A percentile compares a stretch with the other conserved stretches of the same genome.
Conservation (phyloP, 2,797 vertebrate species). For the Etheostoma nigrum region DNA sequence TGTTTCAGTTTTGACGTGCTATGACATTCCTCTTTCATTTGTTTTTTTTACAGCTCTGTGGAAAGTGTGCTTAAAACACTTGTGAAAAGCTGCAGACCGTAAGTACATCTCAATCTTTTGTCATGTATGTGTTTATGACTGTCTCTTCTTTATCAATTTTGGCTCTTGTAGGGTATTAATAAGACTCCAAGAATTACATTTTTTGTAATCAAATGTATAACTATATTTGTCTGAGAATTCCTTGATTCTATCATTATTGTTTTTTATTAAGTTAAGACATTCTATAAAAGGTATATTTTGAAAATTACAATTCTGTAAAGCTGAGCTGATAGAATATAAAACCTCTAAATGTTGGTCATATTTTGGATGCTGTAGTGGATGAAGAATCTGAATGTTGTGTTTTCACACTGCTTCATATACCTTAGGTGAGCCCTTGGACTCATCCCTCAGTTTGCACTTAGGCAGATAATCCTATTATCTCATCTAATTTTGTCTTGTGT, state of each 20-base stretch:
- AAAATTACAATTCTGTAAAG: neutral
- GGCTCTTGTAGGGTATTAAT: neutral
- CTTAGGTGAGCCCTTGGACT: conserved; percentile 43
- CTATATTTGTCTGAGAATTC: neutral
- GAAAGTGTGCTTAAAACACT: conserved; percentile 96
- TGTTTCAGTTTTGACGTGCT: conserved; percentile 12
- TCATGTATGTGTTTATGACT: neutral
- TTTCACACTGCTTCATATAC: conserved; percentile 42
- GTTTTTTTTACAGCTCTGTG: conserved; percentile 88
- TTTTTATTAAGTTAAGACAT: neutral
- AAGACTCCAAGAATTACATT: neutral
- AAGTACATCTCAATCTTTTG: conserved; percentile 80
- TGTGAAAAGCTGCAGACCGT: conserved; percentile 97
- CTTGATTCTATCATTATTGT: neutral
- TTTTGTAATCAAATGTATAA: neutral
- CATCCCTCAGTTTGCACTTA: conserved; percentile 69
- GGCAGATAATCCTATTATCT: conserved; percentile 83
- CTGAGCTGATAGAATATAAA: neutral
- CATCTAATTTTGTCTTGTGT: conserved; percentile 82
- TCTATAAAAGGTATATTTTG: neutral
- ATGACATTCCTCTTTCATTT: conserved; percentile 24
- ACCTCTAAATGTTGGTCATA: neutral
- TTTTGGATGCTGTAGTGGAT: neutral
- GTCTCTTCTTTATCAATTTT: neutral
- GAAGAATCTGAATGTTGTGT: neutral